Percentiles rank a stretch among this genome's conserved stretches.
These are phyloP conservation scores for Gouania willdenowi DNA, from an alignment of 2,797 vertebrate species.

Conservation along the genomic window DNA sequence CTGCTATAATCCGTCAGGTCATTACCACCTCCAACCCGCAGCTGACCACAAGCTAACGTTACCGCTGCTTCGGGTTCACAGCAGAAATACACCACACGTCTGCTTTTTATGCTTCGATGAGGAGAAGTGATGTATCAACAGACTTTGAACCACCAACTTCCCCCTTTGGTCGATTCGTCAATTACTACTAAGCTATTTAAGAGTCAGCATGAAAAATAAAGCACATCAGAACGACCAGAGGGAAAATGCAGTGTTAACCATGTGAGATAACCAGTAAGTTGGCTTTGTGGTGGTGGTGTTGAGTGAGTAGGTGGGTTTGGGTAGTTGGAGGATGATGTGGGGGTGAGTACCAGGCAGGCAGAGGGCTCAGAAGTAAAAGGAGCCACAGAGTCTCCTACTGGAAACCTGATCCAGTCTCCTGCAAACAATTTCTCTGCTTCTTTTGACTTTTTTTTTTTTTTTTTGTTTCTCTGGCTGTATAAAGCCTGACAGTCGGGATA, in stretches of 20 bases:
- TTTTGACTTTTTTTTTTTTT: constrained; percentile 22
- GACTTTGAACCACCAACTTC: constrained; percentile 19
- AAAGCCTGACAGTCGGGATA: constrained; percentile 16
- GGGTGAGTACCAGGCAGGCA: constrained; percentile 39
- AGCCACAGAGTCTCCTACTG: constrained; percentile 63
- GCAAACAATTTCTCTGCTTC: constrained; percentile 18
- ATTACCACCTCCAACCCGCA: constrained; percentile 56
- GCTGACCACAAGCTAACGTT: constrained; percentile 45
- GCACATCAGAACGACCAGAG: constrained; percentile 7
- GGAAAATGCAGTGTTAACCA: constrained; percentile 19
- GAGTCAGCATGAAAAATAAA: constrained; percentile 11
- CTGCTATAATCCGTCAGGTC: constrained; percentile 55
- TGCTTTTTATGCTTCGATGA: constrained; percentile 17
- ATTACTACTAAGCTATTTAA: constrained; percentile 11
- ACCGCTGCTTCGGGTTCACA: constrained; percentile 24
- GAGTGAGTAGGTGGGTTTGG: constrained; percentile 25
- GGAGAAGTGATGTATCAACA: constrained; percentile 26
- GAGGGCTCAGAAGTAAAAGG: constrained; percentile 50
- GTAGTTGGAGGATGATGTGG: constrained; percentile 33
- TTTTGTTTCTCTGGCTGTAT: constrained; percentile 27
- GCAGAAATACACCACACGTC: constrained; percentile 17
- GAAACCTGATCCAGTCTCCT: constrained; percentile 48
- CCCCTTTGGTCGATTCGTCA: constrained; percentile 24
- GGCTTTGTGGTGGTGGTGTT: constrained; percentile 22
- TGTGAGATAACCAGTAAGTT: constrained; percentile 51